Conservation (phyloP, 2,797 vertebrate species). For the Arnoldichthys spilopterus region DNA sequence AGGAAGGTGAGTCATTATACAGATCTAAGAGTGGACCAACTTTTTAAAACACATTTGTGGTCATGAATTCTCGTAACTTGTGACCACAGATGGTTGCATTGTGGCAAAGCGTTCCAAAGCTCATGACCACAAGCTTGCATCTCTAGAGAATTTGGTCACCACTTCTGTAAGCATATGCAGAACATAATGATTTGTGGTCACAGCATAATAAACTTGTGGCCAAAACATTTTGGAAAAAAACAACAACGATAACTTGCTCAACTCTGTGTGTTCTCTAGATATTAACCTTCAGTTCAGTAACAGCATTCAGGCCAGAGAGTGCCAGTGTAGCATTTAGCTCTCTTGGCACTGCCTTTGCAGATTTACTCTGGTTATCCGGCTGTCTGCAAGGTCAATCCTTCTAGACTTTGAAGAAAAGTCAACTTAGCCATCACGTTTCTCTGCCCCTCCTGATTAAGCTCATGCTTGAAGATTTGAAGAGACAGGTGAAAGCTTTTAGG, state of each 20-base stretch:
- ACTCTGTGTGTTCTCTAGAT: conserved; percentile 8
- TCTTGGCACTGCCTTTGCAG: neutral
- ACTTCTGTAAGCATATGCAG: neutral
- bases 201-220: neutral
- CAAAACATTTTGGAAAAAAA: neutral
- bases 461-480: neutral
- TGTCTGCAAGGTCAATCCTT: conserved; percentile 4
- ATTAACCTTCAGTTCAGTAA: neutral
- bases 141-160: neutral
- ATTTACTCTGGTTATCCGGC: neutral
- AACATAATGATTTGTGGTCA: neutral
- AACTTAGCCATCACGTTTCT: conserved; percentile 1
- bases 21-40: neutral
- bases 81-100: neutral
- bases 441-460: neutral
- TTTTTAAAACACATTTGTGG: neutral
- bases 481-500: neutral
- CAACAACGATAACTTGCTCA: neutral
- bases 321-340: neutral
- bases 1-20: conserved; percentile 6
- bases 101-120: neutral
- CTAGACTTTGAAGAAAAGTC: conserved; percentile 10
- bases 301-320: neutral
- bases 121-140: neutral
- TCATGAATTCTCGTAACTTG: neutral